Percentiles rank a stretch among this genome's conserved stretches.
These are phyloP conservation scores for Scatophagus argus DNA, from an alignment of 2,113 vertebrate species.

Conservation along the genomic window DNA sequence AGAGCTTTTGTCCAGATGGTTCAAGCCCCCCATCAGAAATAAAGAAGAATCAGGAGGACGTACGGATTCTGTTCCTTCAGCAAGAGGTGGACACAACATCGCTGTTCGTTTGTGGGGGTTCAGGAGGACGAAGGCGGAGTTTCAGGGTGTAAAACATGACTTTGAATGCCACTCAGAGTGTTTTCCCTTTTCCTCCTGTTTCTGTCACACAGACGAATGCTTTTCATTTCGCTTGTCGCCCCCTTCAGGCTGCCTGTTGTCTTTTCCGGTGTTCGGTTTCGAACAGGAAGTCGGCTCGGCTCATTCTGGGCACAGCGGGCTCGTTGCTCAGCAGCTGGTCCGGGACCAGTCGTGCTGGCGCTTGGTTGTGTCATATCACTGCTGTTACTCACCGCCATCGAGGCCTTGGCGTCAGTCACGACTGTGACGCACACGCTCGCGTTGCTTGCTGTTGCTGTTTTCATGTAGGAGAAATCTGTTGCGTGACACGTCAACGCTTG, in stretches of 20 bases:
- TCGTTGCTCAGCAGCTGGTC: slow-evolving; percentile 1
- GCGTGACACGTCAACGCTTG: slow-evolving; percentile 18
- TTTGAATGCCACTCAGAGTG: background rate
- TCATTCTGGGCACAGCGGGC: background rate
- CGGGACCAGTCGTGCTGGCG: background rate
- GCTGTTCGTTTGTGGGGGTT: background rate
- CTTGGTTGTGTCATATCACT: background rate
- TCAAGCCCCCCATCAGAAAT: too few species aligned
- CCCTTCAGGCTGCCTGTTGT: background rate
- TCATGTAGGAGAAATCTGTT: slow-evolving; percentile 32
- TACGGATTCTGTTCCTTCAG: too few species aligned
- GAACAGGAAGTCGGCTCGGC: too few species aligned
- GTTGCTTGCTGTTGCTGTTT: background rate
- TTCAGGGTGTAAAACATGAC: background rate
- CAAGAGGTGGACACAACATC: background rate
- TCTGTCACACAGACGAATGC: too few species aligned
- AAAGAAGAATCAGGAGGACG: too few species aligned
- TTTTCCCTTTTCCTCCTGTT: too few species aligned
- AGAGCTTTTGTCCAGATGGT: too few species aligned
- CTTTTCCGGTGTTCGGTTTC: background rate
- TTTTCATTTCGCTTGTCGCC: too few species aligned
- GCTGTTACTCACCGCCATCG: background rate
- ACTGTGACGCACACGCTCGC: background rate
- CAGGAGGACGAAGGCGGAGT: background rate
- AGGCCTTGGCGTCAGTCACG: slow-evolving; percentile 12